A percentile compares a stretch with the other conserved stretches of the same genome.
Conservation (phyloP, 2,113 vertebrate species). For the Nesoenas mayeri region DNA sequence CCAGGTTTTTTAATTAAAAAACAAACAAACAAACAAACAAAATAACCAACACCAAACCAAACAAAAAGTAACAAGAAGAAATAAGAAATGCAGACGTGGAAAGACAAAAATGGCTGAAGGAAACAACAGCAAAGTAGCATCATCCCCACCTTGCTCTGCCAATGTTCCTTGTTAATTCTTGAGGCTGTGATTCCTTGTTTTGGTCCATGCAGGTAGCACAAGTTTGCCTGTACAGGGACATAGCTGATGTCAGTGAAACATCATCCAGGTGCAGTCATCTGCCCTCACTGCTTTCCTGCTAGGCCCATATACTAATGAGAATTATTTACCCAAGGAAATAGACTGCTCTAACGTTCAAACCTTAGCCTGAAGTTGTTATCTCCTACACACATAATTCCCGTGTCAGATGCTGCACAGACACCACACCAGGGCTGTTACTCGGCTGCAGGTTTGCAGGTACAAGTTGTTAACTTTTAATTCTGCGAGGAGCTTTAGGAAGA, state of each 20-base stretch:
- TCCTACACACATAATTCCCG: not conserved
- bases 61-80: not conserved
- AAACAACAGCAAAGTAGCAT: not conserved
- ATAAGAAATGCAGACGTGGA: not conserved
- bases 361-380: not conserved
- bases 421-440: not conserved
- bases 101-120: not conserved
- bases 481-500: not conserved
- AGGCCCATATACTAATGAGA: not conserved
- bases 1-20: not conserved
- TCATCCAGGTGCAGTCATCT: not conserved
- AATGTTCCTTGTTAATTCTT: not conserved
- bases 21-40: no score
- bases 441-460: not conserved
- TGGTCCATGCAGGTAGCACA: not conserved
- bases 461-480: not conserved
- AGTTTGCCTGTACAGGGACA: not conserved
- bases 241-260: not conserved
- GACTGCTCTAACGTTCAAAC: not conserved
- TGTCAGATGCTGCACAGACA: accelerated
- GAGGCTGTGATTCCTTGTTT: not conserved
- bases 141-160: not conserved
- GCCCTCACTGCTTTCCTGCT: not conserved
- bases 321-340: not conserved
- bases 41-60: no score